phyloP scores from a whole-genome alignment of 2,113 vertebrate genomes.

The Dolichallabes microphthalmus region DNA sequence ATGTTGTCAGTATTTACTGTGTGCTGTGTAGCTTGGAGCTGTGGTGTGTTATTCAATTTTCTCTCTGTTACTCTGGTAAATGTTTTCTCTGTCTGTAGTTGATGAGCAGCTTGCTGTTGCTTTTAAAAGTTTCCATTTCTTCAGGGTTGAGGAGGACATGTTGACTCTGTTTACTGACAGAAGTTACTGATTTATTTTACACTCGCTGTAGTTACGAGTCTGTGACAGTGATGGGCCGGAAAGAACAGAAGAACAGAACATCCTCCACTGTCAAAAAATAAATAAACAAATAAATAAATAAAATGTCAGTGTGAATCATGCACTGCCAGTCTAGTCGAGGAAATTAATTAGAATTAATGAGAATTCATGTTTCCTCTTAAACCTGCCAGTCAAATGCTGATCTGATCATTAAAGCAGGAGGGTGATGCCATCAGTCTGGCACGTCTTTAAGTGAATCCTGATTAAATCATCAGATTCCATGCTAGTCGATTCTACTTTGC shows the following conservation, averaged over 20 bases:
- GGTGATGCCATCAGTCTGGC: neutral
- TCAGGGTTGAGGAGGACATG: slow-evolving; percentile 1
- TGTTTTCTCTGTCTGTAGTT: slow-evolving; percentile 32
- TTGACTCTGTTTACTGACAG: neutral
- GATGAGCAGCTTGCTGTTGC: slow-evolving; percentile 8
- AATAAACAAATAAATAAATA: too few relatives aligned
- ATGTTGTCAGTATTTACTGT: neutral
- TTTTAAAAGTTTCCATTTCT: slow-evolving; percentile 17
- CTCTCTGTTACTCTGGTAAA: slow-evolving; percentile 7
- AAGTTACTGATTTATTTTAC: slow-evolving; percentile 16
- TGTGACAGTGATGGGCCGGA: neutral
- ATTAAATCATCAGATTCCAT: neutral
- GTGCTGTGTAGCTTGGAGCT: neutral
- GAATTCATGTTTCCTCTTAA: neutral
- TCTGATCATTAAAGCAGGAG: neutral
- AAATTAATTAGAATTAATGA: neutral
- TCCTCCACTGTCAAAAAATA: too few relatives aligned
- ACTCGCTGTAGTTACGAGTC: neutral
- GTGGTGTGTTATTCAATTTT: neutral
- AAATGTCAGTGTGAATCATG: neutral
- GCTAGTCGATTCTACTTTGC: neutral
- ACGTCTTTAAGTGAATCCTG: neutral
- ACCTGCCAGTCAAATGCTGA: neutral
- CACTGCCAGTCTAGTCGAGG: neutral
- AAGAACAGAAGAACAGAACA: neutral